These are phyloP conservation scores for Lithophane ornitopus DNA, from an alignment of 2,888 invertebrate genomes.

Conservation along the genomic window DNA sequence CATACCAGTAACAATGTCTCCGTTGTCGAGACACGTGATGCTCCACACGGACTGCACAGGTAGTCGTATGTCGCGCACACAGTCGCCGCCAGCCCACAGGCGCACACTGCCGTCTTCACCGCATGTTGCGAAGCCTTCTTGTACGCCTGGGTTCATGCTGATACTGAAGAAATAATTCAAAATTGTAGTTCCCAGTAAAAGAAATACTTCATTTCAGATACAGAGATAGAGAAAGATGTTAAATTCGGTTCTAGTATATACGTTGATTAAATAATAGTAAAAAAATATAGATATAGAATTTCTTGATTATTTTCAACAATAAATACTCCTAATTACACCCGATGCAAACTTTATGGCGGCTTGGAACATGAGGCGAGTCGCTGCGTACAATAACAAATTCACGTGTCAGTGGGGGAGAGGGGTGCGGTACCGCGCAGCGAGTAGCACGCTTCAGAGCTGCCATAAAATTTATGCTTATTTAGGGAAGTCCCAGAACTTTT, in stretches of 20 bases:
- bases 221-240: background rate
- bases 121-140: conserved; percentile 93
- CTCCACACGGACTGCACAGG: conserved; percentile 98
- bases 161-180: conserved; percentile 80
- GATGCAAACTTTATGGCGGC: too few relatives aligned
- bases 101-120: conserved; percentile 97
- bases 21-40: conserved; percentile 94
- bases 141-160: conserved; percentile 89
- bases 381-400: too few relatives aligned
- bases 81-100: conserved; percentile 93
- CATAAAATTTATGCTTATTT: background rate
- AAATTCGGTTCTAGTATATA: background rate
- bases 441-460: too few relatives aligned
- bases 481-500: background rate
- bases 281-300: background rate
- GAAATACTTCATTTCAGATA: background rate
- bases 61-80: conserved; percentile 92
- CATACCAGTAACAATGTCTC: conserved; percentile 96
- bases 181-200: background rate
- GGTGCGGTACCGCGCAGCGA: too few relatives aligned
- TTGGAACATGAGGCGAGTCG: too few relatives aligned
- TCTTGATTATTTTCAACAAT: background rate
- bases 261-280: background rate
- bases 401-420: too few relatives aligned
- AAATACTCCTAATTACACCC: background rate